Base-by-base conservation (phyloP, 1,140 invertebrate genomes). In the Heterodera schachtii region DNA sequence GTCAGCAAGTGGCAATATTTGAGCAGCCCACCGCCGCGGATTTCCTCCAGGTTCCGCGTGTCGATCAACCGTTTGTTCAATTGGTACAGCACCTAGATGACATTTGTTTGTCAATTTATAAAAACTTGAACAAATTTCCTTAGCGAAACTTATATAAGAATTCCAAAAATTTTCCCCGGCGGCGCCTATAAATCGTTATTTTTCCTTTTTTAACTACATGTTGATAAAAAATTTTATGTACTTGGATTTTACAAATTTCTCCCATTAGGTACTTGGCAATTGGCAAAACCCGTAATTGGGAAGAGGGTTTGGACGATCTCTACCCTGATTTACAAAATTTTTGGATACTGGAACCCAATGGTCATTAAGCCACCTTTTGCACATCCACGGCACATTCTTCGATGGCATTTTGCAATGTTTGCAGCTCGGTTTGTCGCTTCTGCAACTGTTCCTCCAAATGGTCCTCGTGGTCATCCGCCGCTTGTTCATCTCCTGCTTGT, bases 1-100 rank as follows among this genome's bases (percentile, higher is more conserved):
- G 96, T 95, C 80, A 99, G 92, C 82, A 99, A 93, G 90, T 96
- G 95, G 92, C 97, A 99, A 91, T 99, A 99, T 91, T 99, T 99
- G 82, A 99, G 93, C 64, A 99, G 92, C 21, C 98, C 98, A 31
- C 98, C 98, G 80, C 98, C 98, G 75, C 98, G 93, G 84, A 99
- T 99, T 91, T 99, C 96, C 90, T 99, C 98, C 0, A 97, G 97
- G 90, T 95, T 94, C 4, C 85, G 81, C 46, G 88, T 89, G 77
- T 90, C 87, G 69, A 89, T 89, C 13, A 88, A 69, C 13, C 83
- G 83, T 21, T 86, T 80, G 57, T 90, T 83, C n/a, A 89, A 77
- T 79, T 89, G 88, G 43, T 21, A 69, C 13, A 89, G 75, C 41
- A 88, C 85, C 78, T 86, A 87, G 1, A 31, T 31, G 31, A 1